Evolutionary conservation across 2,888 invertebrate species (phyloP), one percentile per base, ranked within the genome.

Genomic region (Anagyrus pseudococci): DNA sequence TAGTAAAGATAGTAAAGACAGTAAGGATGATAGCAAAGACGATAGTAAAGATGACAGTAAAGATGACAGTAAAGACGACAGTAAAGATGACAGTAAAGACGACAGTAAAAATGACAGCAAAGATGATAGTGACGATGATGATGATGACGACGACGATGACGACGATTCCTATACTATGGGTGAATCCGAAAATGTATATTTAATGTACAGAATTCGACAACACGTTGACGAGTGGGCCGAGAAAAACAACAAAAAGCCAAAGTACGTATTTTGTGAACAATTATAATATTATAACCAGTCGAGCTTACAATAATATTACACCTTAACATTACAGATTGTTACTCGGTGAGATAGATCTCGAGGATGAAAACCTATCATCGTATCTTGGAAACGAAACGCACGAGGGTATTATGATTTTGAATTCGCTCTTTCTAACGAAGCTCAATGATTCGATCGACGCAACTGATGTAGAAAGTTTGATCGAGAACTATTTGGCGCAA

Each of bases 351-450:
- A 69, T 73, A 29, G 69, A 74, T 25, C 74, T 73, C 29, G 58
- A 70, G 10, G 68, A 73, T 29, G 62, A 70, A 4, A 68, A 70
- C 13, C 53, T 76, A 52, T 65, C 76, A 55, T 59, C 69, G 3
- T 77, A 78, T 58, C 80, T 79, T 65, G 77, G 77, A 15, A 73
- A 75, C 57, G 61, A 53, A n/a, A 71, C 75, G 1, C 66, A 70
- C 43, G 47, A 68, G 29, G 72, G 73, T 3, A 66, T 76, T 23
- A 55, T 69, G 10, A 77, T 78, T 1, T 71, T 77, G 20, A 80
- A 77, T 71, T 71, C 72, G 62, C 70, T 64, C 33, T 73, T 80
- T n/a, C 72, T 79, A n/a, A 69, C 60, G 6, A 63, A 66, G 26
- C 53, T 75, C 17, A 69, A 58, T 33, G 64, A 67, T 4, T 67